Percentiles rank a stretch among this genome's conserved stretches.
phyloP scores from a whole-genome alignment of 2,113 vertebrate species.

The Sturnira hondurensis region DNA sequence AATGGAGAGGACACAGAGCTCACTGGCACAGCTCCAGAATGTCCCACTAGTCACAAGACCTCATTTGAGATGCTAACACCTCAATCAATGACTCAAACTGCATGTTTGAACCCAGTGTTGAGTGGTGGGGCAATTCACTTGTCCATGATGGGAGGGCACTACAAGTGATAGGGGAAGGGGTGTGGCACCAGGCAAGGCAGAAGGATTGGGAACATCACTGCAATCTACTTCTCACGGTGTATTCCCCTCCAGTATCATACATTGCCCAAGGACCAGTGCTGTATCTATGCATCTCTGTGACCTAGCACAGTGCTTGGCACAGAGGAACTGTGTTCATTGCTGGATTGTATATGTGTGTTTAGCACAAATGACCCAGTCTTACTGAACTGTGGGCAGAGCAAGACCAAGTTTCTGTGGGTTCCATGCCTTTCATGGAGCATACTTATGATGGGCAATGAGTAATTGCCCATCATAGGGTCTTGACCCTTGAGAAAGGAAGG shows the following conservation, averaged over 20 bases:
- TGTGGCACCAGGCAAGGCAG: not conserved
- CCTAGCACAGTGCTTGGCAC: not conserved
- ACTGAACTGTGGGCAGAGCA: not conserved
- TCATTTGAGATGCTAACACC: not conserved
- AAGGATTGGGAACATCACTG: not conserved
- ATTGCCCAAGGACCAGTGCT: not conserved
- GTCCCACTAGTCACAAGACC: not conserved
- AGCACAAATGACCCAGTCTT: not conserved
- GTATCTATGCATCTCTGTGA: not conserved
- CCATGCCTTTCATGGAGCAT: not conserved
- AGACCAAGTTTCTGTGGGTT: not conserved
- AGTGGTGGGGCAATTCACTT: not conserved
- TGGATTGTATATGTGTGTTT: not conserved
- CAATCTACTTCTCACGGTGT: not conserved
- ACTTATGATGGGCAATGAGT: not conserved
- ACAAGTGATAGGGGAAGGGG: not conserved
- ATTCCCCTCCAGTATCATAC: not conserved
- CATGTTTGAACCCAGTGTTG: not conserved
- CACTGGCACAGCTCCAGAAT: accelerated
- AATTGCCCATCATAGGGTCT: not conserved
- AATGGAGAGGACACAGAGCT: not conserved
- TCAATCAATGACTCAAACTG: not conserved
- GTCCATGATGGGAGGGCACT: not conserved
- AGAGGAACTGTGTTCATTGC: not conserved
- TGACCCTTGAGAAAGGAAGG: not conserved